phyloP scores from a whole-genome alignment of 2,797 vertebrate species.

The Scleropages formosus region DNA sequence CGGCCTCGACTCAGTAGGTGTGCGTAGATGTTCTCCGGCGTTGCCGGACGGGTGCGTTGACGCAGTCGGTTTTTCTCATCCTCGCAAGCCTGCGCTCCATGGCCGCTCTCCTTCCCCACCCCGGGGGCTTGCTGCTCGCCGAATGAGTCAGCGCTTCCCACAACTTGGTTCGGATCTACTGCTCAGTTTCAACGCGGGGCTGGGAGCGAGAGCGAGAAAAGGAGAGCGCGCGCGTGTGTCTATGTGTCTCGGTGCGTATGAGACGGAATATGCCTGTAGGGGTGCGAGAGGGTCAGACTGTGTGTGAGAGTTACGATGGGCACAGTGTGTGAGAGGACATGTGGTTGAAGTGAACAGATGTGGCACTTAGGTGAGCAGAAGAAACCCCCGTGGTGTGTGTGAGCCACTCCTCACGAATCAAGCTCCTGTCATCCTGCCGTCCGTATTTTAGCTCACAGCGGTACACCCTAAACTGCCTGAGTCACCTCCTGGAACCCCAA shows the following conservation, averaged over 20 bases:
- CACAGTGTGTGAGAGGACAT: not conserved
- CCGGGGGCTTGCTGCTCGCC: not conserved
- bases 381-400: too few species aligned
- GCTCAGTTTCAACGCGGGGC: too few species aligned
- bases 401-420: too few species aligned
- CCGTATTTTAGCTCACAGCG: too few species aligned
- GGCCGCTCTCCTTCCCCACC: not conserved
- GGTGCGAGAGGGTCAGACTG: not conserved
- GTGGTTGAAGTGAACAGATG: not conserved
- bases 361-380: too few species aligned
- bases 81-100: not conserved
- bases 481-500: too few species aligned
- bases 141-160: conserved; percentile 1
- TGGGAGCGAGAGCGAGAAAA: conserved; percentile 10
- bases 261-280: not conserved
- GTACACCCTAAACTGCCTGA: too few species aligned
- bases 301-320: not conserved
- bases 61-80: not conserved
- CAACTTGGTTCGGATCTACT: conserved; percentile 5
- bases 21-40: not conserved
- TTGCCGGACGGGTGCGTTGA: not conserved
- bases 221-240: conserved; percentile 11
- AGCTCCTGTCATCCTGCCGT: too few species aligned
- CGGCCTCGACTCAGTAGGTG: not conserved
- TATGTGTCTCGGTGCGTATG: conserved; percentile 1